Base-by-base conservation (phyloP, 2,113 vertebrate genomes). In the Vidua macroura region DNA sequence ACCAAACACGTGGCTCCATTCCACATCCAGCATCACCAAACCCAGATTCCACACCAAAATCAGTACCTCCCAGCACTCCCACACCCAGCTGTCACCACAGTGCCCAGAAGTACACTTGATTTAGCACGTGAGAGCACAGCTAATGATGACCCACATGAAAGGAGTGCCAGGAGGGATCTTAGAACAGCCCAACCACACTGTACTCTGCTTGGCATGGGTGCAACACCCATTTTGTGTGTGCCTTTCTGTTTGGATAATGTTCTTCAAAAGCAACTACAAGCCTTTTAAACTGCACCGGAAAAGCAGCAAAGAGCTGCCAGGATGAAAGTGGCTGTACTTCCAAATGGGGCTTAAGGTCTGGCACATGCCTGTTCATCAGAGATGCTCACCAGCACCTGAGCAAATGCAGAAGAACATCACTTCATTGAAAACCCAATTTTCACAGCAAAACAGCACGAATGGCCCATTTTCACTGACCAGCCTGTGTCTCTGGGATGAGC, bases 371-470 rank as follows among this genome's bases (percentile, higher is more conserved):
- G 2, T 2, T 39, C 80, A 33, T 4, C 74, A 44, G 4, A 72
- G 49, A 51, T 11, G 27, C 33, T 56, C 63, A 60, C 30, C 39
- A 37, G 27, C 6, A 2, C 30, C n/a, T n/a, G 8, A 20, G n/a
- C 30, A 77, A 88, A 66, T 2, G n/a, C 68, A 68, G 13, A 44
- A 76, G 15, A 67, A 43, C 17, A 48, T 22, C 28, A 27, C 30
- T 22, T 33, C 1, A 1, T 0, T 28, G 56, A 89, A 81, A 84
- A 8, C 9, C 13, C 28, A 2, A 4, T 73, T 77, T 85, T 69
- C 63, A 52, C 28, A 66, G 46, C 30, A 52, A 23, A 92, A 8
- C 75, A 58, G 80, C 4, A 3, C 0, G 0, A 63, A 41, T 0
- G 8, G 72, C 69, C 68, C 37, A 4, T 48, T 83, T 83, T 62